Percentiles rank a stretch among this genome's conserved stretches.
Conservation (phyloP, 2,113 vertebrate species). For the Coptodon rendalli region DNA sequence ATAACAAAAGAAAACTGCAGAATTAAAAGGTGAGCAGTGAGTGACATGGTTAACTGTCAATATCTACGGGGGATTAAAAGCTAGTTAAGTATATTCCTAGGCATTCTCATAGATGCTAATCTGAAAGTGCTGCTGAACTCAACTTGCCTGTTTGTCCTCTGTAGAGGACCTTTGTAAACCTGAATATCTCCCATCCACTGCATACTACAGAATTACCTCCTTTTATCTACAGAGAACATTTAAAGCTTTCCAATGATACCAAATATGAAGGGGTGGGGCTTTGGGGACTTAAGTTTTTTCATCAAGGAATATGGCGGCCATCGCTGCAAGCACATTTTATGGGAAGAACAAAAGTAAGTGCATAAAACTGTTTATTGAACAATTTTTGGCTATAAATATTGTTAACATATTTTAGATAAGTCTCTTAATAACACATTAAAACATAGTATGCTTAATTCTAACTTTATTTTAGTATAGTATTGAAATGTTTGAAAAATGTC, state of each 20-base stretch:
- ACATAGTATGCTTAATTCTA: background rate
- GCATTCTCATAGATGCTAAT: background rate
- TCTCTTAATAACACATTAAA: background rate
- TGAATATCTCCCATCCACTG: background rate
- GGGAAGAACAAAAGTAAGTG: background rate
- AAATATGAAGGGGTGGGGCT: background rate
- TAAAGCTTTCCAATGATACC: background rate
- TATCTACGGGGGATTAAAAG: background rate
- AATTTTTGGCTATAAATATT: background rate
- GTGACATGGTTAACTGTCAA: background rate
- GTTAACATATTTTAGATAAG: background rate
- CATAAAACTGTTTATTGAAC: background rate
- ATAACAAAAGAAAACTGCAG: background rate
- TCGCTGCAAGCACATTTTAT: background rate
- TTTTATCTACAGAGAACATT: background rate
- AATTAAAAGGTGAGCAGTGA: background rate
- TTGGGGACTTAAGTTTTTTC: rapidly evolving
- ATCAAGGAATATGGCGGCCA: rapidly evolving
- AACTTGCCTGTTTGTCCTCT: background rate
- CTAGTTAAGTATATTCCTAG: background rate
- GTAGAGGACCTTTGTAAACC: background rate
- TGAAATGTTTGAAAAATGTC: background rate
- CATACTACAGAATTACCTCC: background rate
- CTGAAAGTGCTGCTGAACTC: background rate
- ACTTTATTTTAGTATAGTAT: background rate